Conservation (phyloP, 2,113 vertebrate species). For the Saccopteryx bilineata region DNA sequence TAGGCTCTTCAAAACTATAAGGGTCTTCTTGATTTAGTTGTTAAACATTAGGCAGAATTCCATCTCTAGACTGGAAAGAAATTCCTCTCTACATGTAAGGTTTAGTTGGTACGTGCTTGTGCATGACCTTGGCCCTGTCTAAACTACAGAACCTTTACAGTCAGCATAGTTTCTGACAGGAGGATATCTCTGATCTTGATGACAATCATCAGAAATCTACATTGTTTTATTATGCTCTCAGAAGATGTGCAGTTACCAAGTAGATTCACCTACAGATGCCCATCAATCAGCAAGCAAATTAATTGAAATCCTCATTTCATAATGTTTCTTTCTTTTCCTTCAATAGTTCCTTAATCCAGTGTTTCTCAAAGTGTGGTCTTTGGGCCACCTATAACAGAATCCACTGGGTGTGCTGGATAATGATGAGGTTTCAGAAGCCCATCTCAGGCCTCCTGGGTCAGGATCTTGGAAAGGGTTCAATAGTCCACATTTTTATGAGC, state of each 20-base stretch:
- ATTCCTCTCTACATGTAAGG: background rate
- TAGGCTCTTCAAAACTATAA: background rate
- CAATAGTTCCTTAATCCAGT: slow-evolving; percentile 22
- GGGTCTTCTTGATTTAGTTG: background rate
- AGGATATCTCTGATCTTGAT: slow-evolving; percentile 54
- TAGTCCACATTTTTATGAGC: background rate
- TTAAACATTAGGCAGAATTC: background rate
- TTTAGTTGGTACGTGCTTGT: background rate
- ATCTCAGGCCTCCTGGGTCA: background rate
- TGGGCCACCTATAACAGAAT: background rate
- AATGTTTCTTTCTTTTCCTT: slow-evolving; percentile 36
- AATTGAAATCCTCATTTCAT: slow-evolving; percentile 54
- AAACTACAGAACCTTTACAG: slow-evolving; percentile 12
- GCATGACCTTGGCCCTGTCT: slow-evolving; percentile 32
- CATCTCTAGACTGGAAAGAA: background rate
- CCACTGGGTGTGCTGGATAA: background rate
- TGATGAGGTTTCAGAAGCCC: background rate
- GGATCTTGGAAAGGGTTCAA: background rate
- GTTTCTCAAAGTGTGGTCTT: slow-evolving; percentile 37
- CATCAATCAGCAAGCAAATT: slow-evolving; percentile 59
- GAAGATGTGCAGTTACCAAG: slow-evolving; percentile 32
- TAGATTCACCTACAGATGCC: background rate
- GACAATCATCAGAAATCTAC: slow-evolving; percentile 48
- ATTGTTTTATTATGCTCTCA: slow-evolving; percentile 37
- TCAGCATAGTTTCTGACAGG: slow-evolving; percentile 43